phyloP scores from a whole-genome alignment of 2,113 vertebrate genomes.

The Cygnus buccinator region DNA sequence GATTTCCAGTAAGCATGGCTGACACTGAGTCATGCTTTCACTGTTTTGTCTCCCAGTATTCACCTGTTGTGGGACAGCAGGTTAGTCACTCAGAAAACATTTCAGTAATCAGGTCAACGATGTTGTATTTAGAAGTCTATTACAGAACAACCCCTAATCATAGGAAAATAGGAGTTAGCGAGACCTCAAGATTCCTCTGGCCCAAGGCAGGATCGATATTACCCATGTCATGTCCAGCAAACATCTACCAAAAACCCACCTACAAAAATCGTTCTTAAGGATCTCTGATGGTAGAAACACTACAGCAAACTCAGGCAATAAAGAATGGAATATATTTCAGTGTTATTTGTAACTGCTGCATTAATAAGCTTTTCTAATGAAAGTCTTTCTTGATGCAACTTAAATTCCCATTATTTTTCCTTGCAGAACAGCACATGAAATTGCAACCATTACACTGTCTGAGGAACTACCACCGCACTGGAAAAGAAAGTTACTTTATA shows the following conservation, averaged over 20 bases:
- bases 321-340: background rate
- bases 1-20: background rate
- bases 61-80: background rate
- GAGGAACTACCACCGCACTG: background rate
- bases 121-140: rapidly evolving
- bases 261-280: background rate
- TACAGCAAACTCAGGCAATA: background rate
- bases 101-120: background rate
- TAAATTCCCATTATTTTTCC: background rate
- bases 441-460: background rate
- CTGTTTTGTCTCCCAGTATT: background rate
- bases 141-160: background rate
- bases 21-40: background rate
- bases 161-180: background rate
- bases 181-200: background rate
- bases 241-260: background rate
- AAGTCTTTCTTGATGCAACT: background rate
- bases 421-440: background rate
- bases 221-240: rapidly evolving
- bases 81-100: background rate
- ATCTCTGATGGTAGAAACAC: background rate
- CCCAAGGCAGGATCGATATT: background rate
- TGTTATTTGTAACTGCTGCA: background rate
- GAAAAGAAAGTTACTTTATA: background rate
- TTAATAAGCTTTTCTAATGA: background rate